Conservation (phyloP, 2,113 vertebrate genomes). For the Sebastes fasciatus region DNA sequence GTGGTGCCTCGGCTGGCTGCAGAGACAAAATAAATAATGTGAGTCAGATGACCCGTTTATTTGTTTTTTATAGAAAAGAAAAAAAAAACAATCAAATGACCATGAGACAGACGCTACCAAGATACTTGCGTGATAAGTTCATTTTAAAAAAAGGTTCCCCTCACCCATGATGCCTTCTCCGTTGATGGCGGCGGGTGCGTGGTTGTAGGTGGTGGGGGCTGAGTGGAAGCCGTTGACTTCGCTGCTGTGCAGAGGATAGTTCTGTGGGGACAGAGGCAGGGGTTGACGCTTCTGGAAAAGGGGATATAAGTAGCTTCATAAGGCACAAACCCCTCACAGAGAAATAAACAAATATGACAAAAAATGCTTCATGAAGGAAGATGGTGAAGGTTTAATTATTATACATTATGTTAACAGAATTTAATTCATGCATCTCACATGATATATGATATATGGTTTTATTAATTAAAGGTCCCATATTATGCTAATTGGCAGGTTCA, state of each 20-base stretch:
- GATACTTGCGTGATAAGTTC: not conserved
- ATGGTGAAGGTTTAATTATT: not conserved
- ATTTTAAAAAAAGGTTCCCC: not conserved
- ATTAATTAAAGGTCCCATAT: not conserved
- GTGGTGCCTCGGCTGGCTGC: slow-evolving; percentile 91
- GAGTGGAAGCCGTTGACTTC: slow-evolving; percentile 95
- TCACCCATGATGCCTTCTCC: slow-evolving; percentile 93
- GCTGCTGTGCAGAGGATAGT: slow-evolving; percentile 92
- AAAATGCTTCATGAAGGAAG: not conserved
- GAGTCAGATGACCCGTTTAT: slow-evolving; percentile 52
- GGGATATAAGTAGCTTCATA: slow-evolving; percentile 55
- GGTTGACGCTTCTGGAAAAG: slow-evolving; percentile 56
- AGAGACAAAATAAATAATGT: slow-evolving; percentile 56
- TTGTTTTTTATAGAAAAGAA: slow-evolving; percentile 1
- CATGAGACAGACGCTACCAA: not conserved
- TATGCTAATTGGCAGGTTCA: too few species aligned
- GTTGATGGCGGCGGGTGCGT: slow-evolving; percentile 91
- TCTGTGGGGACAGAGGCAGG: slow-evolving; percentile 83
- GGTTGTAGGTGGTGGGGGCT: slow-evolving; percentile 88
- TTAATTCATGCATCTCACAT: not conserved
- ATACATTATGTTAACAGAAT: not conserved
- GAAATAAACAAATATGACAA: slow-evolving; percentile 7
- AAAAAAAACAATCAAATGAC: slow-evolving; percentile 17
- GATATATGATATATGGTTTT: not conserved
- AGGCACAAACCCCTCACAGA: slow-evolving; percentile 39